Evolutionary conservation across 1,140 invertebrate genomes (phyloP).

Genomic region (Philopotamus ludificatus): DNA sequence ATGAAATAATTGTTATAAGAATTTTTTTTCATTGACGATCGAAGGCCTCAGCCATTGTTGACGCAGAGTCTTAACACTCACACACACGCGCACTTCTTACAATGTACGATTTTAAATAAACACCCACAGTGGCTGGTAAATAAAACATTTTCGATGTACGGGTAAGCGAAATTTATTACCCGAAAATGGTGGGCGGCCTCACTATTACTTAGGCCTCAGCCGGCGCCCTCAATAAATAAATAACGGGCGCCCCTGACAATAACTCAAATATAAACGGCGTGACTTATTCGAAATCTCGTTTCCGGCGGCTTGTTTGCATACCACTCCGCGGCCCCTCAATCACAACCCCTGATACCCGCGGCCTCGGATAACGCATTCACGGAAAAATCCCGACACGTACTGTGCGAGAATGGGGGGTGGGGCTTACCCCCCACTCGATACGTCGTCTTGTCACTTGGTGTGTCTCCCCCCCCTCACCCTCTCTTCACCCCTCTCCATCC

Average conservation of each 20-base stretch:
- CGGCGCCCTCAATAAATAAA: background rate
- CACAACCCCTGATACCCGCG: conserved; percentile 6
- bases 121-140: background rate
- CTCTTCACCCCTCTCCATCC: background rate
- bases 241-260: conserved; percentile 12
- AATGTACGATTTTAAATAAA: too few species aligned
- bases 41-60: too few species aligned
- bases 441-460: background rate
- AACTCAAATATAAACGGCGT: conserved; percentile 31
- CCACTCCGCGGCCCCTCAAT: conserved; percentile 21
- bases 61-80: too few species aligned
- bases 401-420: conserved; percentile 3
- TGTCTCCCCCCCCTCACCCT: background rate
- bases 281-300: conserved; percentile 32
- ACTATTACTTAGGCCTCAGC: background rate
- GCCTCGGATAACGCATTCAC: conserved; percentile 6
- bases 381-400: conserved; percentile 28
- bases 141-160: background rate
- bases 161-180: background rate
- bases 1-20: too few species aligned
- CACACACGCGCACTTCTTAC: too few species aligned
- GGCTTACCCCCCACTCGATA: background rate
- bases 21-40: too few species aligned
- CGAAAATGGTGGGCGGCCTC: background rate
- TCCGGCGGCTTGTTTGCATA: conserved; percentile 23